Conservation (phyloP, 2,797 vertebrate species). For the Pipistrellus pipistrellus region DNA sequence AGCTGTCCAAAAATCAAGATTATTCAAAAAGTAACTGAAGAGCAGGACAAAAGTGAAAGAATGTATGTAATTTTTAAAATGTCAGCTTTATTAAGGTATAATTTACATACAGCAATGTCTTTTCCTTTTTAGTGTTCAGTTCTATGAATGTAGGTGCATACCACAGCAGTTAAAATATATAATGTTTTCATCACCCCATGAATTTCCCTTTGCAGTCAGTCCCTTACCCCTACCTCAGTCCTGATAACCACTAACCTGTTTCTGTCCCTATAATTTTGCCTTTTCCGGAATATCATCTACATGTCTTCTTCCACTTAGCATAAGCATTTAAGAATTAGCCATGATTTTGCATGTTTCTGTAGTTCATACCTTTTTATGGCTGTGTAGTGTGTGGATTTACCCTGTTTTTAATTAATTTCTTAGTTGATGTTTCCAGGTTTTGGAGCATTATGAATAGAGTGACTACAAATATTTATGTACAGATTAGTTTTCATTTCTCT, state of each 20-base stretch:
- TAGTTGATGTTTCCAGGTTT: not conserved
- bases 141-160: conserved; percentile 16
- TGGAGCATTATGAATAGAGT: not conserved
- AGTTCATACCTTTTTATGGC: not conserved
- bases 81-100: not conserved
- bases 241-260: not conserved
- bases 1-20: not conserved
- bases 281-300: not conserved
- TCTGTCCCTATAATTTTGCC: not conserved
- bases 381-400: not conserved
- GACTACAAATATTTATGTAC: not conserved
- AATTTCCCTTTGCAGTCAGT: not conserved
- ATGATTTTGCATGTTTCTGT: not conserved
- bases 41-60: not conserved
- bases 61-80: not conserved
- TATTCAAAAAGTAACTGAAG: not conserved
- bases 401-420: not conserved
- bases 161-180: not conserved
- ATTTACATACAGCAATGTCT: not conserved
- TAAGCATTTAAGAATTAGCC: not conserved
- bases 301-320: not conserved
- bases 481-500: not conserved
- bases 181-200: not conserved
- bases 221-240: not conserved
- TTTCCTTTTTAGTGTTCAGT: not conserved